These are phyloP conservation scores for Boleophthalmus pectinirostris DNA, from an alignment of 2,113 vertebrate species.

Conservation along the genomic window DNA sequence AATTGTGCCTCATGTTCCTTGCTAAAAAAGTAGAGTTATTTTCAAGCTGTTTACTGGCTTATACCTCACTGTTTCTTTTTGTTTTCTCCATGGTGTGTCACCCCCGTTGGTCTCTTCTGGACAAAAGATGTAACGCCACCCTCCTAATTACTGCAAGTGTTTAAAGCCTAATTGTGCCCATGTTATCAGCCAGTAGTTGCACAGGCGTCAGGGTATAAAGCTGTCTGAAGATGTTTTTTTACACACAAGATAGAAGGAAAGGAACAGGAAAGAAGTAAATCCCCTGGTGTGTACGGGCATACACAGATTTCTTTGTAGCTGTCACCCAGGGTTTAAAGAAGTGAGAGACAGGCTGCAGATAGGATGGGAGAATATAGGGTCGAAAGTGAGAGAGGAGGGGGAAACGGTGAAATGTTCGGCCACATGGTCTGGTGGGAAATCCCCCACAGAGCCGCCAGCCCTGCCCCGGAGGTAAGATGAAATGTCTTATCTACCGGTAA, in stretches of 20 bases:
- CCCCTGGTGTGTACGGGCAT: constrained; percentile 28
- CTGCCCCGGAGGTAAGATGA: constrained; percentile 68
- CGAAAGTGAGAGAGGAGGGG: constrained; percentile 35
- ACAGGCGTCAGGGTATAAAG: constrained; percentile 32
- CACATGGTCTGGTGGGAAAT: constrained; percentile 71
- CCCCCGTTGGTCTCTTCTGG: constrained; percentile 27
- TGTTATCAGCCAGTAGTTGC: constrained; percentile 50
- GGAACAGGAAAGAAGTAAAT: constrained; percentile 23
- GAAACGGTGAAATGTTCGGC: constrained; percentile 56
- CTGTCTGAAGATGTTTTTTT: constrained; percentile 39
- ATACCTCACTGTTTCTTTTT: constrained; percentile 34
- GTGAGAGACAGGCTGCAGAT: constrained; percentile 38
- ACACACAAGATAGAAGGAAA: constrained; percentile 30
- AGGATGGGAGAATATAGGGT: constrained; percentile 22
- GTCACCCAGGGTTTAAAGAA: constrained; percentile 49
- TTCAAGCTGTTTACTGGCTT: constrained; percentile 41
- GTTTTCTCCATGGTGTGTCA: constrained; percentile 16
- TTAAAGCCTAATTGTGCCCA: constrained; percentile 49
- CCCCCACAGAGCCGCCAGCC: constrained; percentile 62
- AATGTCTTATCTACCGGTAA: constrained; percentile 74
- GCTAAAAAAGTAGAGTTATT: constrained; percentile 46
- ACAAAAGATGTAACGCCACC: constrained; percentile 32
- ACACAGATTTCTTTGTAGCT: constrained; percentile 35
- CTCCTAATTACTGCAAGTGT: constrained; percentile 37
- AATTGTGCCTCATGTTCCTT: constrained; percentile 44